Base-by-base conservation (phyloP, 2,113 vertebrate genomes). In the Symphodus melops region DNA sequence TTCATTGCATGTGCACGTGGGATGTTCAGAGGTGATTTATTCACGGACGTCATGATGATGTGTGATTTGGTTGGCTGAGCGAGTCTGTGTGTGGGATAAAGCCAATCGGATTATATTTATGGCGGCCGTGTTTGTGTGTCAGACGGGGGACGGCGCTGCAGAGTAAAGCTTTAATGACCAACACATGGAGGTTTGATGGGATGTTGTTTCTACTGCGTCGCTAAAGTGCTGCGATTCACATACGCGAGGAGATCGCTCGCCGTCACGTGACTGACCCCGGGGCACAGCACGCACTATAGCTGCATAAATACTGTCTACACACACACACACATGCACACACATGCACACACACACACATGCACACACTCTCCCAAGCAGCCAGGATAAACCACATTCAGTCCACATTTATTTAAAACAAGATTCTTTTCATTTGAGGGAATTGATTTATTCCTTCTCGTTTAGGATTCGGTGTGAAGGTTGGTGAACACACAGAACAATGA, bases 211-310 rank as follows among this genome's bases (percentile, higher is more conserved):
- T n/a, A 68, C 66, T 41, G 72, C 46, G 37, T 44, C 0, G 8
- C 41, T 76, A 61, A 71, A 64, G 75, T 82, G 82, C 72, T 77
- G 73, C 81, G n/a, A 78, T 88, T 90, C 79, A 88, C 85, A 88
- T 81, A 25, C 69, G 51, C 63, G 61, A 46, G 39, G 67, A 70
- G 75, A 60, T 61, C 67, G n/a, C 66, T 62, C 0, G 36, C 12
- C 10, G 72, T 84, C 82, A 86, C 58, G 37, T 73, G 80, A 51
- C 46, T 13, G 69, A 72, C 81, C 64, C n/a, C 25, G 14, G 56
- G 56, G 37, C 73, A 64, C 12, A 6, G 42, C 54, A 21, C 46
- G 25, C 44, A 59, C 54, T 67, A 12, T 3, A 28, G 54, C 60
- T 49, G 59, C 46, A 52, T 20, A 10, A 37, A 59, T 55, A 46